Evolutionary conservation across 2,888 invertebrate genomes (phyloP), one percentile per base, ranked within the genome.

Genomic region (Drosophila kanekoi): DNA sequence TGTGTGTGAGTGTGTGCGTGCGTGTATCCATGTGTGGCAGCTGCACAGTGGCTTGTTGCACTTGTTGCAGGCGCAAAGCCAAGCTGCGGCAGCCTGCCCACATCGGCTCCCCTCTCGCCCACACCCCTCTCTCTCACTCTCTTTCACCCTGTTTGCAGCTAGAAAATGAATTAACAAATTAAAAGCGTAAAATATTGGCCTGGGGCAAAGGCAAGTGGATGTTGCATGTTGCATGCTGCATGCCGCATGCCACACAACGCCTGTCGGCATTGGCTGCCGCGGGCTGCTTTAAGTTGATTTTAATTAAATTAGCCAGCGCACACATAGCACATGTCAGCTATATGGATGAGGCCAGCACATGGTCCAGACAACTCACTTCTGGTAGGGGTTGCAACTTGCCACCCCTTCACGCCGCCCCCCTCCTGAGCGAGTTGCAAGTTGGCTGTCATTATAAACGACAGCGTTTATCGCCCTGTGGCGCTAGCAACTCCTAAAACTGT

Each of bases 81-180:
- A 57, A 69, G 63, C 63, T 28, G 45, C 32, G 41, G 38, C 60
- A 61, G 18, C 20, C 38, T 18, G 8, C 43, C 28, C 40, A 28
- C 49, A 52, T 51, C 45, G 23, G 62, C 35, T 37, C 18, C 51
- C 18, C 52, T 28, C 33, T 9, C 33, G 18, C 1, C 11, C 3
- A 11, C 13, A 10, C 4, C 35, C 4, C 1, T 35, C 35, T 13
- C 11, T 33, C 2, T 35, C 35, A 4, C 11, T 33, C 2, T 33
- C 13, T 35, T 13, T 3, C 13, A 1, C 35, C 13, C 4, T 11
- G 47, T 28, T 56, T 73, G 49, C 58, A 54, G 66, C 76, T 61
- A 43, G 86, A 70, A 86, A 86, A 86, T 83, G 86, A 86, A 83
- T 86, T 83, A 83, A 83, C 83, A 86, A 83, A 83, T 83, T 86